These are phyloP conservation scores for Pachycephala philippinensis DNA, from an alignment of 2,113 vertebrate species.

Conservation along the genomic window DNA sequence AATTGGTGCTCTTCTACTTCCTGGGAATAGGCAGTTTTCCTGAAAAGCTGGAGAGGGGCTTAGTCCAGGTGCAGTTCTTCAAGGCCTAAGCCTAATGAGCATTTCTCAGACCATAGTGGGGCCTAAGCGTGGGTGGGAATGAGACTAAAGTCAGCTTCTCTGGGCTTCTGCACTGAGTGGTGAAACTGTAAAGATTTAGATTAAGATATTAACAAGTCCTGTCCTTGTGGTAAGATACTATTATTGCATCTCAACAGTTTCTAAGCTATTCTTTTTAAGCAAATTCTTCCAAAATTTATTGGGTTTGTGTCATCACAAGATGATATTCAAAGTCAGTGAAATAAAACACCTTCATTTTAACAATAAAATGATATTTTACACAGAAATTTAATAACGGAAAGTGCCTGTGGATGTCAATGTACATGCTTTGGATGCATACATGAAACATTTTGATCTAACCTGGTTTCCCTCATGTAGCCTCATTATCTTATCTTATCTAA, in stretches of 20 bases:
- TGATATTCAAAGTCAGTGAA: not conserved
- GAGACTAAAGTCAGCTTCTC: not conserved
- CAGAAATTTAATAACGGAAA: not conserved
- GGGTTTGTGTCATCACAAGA: not conserved
- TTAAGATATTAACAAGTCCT: not conserved
- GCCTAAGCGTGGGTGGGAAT: not conserved
- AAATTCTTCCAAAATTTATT: not conserved
- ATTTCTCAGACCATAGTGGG: not conserved
- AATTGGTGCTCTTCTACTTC: not conserved
- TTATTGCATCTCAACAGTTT: not conserved
- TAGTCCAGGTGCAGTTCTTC: not conserved
- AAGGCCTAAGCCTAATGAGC: not conserved
- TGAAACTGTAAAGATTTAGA: not conserved
- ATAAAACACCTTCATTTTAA: not conserved
- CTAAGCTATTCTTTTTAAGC: not conserved
- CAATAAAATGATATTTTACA: not conserved
- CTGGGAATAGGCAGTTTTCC: not conserved
- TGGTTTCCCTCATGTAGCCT: not conserved
- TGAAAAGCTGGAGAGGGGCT: not conserved
- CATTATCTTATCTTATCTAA: not conserved
- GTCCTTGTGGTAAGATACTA: not conserved
- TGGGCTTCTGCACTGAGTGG: not conserved
- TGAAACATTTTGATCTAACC: not conserved
- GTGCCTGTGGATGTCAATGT: rapidly evolving
- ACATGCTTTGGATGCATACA: not conserved